Conservation (phyloP, 2,113 vertebrate genomes). For the Elephantulus edwardii region DNA sequence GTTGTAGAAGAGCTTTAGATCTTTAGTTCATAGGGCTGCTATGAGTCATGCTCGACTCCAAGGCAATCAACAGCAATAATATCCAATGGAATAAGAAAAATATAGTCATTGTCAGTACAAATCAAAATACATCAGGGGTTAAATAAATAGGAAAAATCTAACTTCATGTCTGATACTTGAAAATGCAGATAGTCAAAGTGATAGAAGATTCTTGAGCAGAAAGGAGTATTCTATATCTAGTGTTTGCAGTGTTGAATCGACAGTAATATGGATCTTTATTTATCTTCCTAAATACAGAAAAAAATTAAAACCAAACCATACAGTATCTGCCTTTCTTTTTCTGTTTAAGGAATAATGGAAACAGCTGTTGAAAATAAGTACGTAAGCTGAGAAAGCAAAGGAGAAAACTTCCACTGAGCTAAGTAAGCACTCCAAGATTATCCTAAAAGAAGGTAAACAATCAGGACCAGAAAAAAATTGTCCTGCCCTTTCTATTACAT, state of each 20-base stretch:
- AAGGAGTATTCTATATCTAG: background rate
- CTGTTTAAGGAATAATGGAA: background rate
- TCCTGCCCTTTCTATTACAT: background rate
- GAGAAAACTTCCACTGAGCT: background rate
- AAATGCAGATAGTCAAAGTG: background rate
- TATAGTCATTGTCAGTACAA: background rate
- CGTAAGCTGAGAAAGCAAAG: background rate
- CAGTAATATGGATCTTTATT: background rate
- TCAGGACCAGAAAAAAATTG: background rate
- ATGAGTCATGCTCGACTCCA: too few species aligned
- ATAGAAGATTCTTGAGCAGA: background rate
- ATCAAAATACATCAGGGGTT: background rate
- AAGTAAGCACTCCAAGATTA: background rate
- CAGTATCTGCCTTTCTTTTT: background rate
- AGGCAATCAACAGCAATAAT: too few species aligned
- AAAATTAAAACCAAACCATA: background rate
- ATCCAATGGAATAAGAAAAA: background rate
- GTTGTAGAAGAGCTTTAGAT: too few species aligned
- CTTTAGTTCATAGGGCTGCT: too few species aligned
- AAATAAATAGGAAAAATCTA: background rate
- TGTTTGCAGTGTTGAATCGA: background rate
- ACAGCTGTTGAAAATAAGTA: background rate
- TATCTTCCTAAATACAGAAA: background rate
- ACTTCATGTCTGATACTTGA: background rate
- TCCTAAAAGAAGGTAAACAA: conserved; percentile 16